Percentiles rank a stretch among this genome's conserved stretches.
Conservation (phyloP, 2,888 invertebrate genomes). For the Melanophora roralis region DNA sequence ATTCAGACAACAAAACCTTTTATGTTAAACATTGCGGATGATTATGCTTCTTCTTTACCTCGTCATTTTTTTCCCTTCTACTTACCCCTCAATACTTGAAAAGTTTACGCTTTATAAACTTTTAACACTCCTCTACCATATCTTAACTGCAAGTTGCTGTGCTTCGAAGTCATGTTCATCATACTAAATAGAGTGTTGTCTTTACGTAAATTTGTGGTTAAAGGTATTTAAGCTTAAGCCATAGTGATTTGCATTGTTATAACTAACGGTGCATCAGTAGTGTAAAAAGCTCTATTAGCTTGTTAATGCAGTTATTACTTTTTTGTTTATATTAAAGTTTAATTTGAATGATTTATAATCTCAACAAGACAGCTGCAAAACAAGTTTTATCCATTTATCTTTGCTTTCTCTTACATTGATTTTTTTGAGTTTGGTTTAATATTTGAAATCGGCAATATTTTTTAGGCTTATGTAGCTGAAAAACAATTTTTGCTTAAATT, state of each 20-base stretch:
- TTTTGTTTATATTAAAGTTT: too few relatives aligned
- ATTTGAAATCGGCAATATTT: too few relatives aligned
- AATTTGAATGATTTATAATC: too few relatives aligned
- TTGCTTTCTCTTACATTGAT: too few relatives aligned
- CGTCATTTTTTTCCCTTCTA: neutral
- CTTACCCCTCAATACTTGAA: neutral
- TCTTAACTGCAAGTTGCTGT: neutral
- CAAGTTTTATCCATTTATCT: too few relatives aligned
- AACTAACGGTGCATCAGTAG: neutral
- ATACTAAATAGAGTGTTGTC: slow-evolving; percentile 14
- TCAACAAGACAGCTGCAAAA: too few relatives aligned
- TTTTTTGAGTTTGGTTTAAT: too few relatives aligned
- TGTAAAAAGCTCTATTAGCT: too few relatives aligned
- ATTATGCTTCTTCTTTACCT: slow-evolving; percentile 9
- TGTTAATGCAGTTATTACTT: too few relatives aligned
- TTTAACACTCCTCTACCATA: neutral
- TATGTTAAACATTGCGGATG: slow-evolving; percentile 13
- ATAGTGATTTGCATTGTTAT: slow-evolving; percentile 25
- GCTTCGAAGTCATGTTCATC: slow-evolving; percentile 22
- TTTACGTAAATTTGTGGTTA: slow-evolving; percentile 46
- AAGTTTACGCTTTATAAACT: slow-evolving; percentile 1
- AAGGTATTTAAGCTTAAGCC: slow-evolving; percentile 43
- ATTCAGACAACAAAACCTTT: neutral
- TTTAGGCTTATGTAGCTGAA: too few relatives aligned
- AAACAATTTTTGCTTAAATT: too few relatives aligned